Base-by-base conservation (phyloP, 2,113 vertebrate species). In the Oreochromis spilurus region DNA sequence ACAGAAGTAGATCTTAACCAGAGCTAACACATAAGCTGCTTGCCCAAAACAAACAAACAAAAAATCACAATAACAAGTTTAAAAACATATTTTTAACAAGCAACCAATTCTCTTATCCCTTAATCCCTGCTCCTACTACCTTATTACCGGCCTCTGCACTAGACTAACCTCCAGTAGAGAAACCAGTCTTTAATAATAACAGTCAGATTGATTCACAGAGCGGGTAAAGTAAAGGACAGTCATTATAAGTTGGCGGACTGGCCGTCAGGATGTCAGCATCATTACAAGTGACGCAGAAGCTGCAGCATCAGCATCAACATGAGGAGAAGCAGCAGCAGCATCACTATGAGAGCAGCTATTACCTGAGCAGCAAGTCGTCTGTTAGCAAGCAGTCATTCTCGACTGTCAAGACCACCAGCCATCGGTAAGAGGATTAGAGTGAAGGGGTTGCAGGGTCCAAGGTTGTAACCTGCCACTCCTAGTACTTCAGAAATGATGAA, bases 311-410 rank as follows among this genome's bases (percentile, higher is more conserved):
- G 43, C 96, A 96, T 77, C 97, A 97, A 11, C 97, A 97, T 57
- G 31, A 95, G 92, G 52, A 89, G 58, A 88, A 96, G 93, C 89
- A 96, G 93, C 89, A 96, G 93, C 96, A 97, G 19, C 96, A 97
- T 58, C 97, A 97, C 89, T 97, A 96, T 87, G 98, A 98, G 87
- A 97, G 96, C 88, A 95, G 95, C 2, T 88, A 70, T 92, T 96
- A 97, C 92, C 97, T 96, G 84, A 97, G 97, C 94, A 95, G 94
- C 89, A 97, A 96, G 55, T 93, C 98, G 90, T 98, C 96, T 95
- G 96, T 94, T 93, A 95, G 93, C 94, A 83, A 92, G 82, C 91
- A 94, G 89, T 89, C 95, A 5, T 94, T 92, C 75, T 72, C 95
- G 0, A 55, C 95, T 81, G 83, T 72, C 91, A 89, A 88, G 93